These are phyloP conservation scores for Paraescarpia echinospica DNA, from an alignment of 1,140 invertebrate genomes.

Conservation along the genomic window DNA sequence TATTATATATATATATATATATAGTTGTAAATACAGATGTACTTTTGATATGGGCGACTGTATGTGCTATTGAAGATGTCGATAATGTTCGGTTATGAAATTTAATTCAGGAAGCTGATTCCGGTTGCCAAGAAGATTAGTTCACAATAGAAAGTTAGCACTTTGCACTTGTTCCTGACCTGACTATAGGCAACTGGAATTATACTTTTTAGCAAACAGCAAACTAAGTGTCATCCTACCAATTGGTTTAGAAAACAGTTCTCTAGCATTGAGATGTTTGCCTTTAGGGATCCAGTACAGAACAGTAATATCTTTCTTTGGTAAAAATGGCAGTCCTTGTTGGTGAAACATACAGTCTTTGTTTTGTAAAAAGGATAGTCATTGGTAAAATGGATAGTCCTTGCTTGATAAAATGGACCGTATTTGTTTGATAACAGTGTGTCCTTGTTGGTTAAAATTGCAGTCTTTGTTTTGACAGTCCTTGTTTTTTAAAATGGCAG, in stretches of 20 bases:
- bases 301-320: no score
- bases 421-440: no score
- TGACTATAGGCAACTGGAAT: neutral
- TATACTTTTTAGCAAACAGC: neutral
- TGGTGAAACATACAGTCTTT: no score
- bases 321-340: no score
- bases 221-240: neutral
- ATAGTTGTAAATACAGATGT: slow-evolving; percentile 1
- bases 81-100: neutral
- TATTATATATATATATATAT: neutral
- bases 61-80: neutral
- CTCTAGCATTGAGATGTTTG: no score
- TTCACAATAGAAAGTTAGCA: neutral
- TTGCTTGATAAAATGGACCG: neutral
- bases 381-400: neutral
- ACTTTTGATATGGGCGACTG: neutral
- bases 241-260: neutral
- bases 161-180: neutral
- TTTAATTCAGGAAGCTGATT: neutral
- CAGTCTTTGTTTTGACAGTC: no score
- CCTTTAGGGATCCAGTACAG: no score
- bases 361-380: no score
- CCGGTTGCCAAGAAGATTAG: neutral
- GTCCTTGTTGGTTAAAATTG: no score
- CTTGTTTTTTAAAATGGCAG: no score